phyloP scores from a whole-genome alignment of 2,888 invertebrate species.

The Netelia inedita region DNA sequence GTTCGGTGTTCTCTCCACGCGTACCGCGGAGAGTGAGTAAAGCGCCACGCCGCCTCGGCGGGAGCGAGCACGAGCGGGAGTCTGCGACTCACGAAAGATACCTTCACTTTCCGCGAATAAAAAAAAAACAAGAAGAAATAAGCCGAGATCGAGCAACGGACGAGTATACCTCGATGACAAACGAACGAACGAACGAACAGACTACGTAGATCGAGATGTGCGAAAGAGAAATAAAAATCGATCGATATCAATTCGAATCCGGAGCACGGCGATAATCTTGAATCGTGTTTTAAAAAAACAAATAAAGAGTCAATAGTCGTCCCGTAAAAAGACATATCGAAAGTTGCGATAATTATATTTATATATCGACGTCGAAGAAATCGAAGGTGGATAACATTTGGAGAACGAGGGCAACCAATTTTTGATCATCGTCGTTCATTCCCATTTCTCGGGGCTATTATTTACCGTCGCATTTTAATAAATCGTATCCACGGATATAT shows the following conservation, averaged over 20 bases:
- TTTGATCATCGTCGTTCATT: conserved; percentile 38
- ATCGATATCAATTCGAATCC: conserved; percentile 55
- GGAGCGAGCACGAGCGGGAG: conserved; percentile 22
- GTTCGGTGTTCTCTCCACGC: not conserved
- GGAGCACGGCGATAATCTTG: conserved; percentile 14
- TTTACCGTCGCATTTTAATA: not conserved
- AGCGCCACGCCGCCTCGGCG: conserved; percentile 10
- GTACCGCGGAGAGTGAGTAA: conserved; percentile 35
- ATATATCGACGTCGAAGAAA: conserved; percentile 4
- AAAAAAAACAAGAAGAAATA: conserved; percentile 36
- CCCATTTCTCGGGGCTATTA: conserved; percentile 32
- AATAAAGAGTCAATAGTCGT: not conserved
- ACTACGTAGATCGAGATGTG: conserved; percentile 34
- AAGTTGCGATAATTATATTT: conserved; percentile 44
- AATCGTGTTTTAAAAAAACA: not conserved
- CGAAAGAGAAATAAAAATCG: conserved; percentile 62
- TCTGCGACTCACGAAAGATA: conserved; percentile 55
- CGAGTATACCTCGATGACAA: not conserved
- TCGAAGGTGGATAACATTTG: conserved; percentile 1
- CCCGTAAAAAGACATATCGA: not conserved
- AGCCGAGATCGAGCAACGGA: conserved; percentile 17
- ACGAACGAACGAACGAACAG: conserved; percentile 3
- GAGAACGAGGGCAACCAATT: conserved; percentile 24
- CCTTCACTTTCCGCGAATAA: conserved; percentile 64
- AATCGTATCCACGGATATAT: not conserved